Conservation (phyloP, 1,140 invertebrate genomes). For the Macrobrachium nipponense region DNA sequence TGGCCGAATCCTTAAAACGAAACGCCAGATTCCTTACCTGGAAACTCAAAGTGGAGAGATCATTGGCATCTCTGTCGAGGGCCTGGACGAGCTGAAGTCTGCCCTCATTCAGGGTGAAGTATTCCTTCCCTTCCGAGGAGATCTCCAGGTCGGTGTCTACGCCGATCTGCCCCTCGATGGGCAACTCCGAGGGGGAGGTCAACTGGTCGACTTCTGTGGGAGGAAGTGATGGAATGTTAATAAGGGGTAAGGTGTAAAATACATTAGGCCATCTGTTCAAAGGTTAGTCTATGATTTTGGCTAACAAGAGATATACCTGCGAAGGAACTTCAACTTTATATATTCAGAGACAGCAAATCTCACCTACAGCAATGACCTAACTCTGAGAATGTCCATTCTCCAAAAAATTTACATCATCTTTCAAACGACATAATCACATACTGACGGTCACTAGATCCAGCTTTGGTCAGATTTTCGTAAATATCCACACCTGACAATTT, state of each 20-base stretch:
- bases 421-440: too few species aligned
- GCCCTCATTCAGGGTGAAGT: conserved; percentile 87
- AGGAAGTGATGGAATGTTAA: background rate
- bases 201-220: conserved; percentile 43
- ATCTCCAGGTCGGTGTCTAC: conserved; percentile 84
- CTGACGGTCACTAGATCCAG: too few species aligned
- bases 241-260: background rate
- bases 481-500: too few species aligned
- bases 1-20: too few species aligned
- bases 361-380: too few species aligned
- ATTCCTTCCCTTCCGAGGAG: conserved; percentile 76
- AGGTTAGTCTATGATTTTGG: too few species aligned
- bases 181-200: conserved; percentile 38
- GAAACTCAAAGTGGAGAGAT: conserved; percentile 87
- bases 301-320: too few species aligned
- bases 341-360: background rate
- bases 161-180: conserved; percentile 82
- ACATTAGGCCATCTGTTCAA: background rate
- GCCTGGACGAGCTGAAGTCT: conserved; percentile 81
- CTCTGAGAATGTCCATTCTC: too few species aligned
- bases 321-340: too few species aligned
- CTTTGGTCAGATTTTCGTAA: too few species aligned
- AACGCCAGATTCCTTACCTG: conserved; percentile 74
- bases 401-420: too few species aligned
- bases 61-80: conserved; percentile 86